Evolutionary conservation across 2,113 vertebrate genomes (phyloP), one percentile per base, ranked within the genome.

Genomic region (Channa argus): DNA sequence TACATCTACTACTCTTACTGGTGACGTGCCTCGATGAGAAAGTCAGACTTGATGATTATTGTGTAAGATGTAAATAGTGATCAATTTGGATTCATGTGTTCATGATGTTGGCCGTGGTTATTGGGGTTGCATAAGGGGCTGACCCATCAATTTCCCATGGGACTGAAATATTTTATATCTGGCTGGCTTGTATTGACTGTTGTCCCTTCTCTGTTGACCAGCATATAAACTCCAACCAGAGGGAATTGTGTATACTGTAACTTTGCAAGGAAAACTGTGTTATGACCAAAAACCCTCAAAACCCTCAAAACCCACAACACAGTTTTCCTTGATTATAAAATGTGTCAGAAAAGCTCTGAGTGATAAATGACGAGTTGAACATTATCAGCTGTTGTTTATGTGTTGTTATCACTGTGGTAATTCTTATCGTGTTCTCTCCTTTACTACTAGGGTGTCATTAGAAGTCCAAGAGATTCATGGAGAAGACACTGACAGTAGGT

Each of bases 181-280:
- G 67, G 56, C 74, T 79, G 66, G 63, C 46, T 79, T 83, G 56
- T 89, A 89, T 93, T 93, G 86, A 93, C 87, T 50, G 53, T 87
- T 74, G 47, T 71, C 54, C 43, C 66, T n/a, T 77, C 77, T 63
- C 12, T 90, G 85, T 91, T 92, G 88, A 93, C 89, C 55, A 87
- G 88, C 60, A 82, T 81, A 85, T 90, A 91, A 88, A 82, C 83
- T 79, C 62, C 66, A 77, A 62, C 66, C 67, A 76, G 34, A 44
- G 53, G 36, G 51, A 43, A 76, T 68, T 68, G 66, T 59, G 56
- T 62, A 3, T 59, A 51, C 53, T 84, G 61, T 75, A 49, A 66
- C 62, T 77, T 79, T 65, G 39, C 49, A 75, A 73, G 41, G 69
- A 59, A 86, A 90, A 86, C 94, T 92, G 83, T 92, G 24, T n/a